Evolutionary conservation across 35 echinoderm and acorn worm species (phyloP).

Genomic region (Patiria miniata): DNA sequence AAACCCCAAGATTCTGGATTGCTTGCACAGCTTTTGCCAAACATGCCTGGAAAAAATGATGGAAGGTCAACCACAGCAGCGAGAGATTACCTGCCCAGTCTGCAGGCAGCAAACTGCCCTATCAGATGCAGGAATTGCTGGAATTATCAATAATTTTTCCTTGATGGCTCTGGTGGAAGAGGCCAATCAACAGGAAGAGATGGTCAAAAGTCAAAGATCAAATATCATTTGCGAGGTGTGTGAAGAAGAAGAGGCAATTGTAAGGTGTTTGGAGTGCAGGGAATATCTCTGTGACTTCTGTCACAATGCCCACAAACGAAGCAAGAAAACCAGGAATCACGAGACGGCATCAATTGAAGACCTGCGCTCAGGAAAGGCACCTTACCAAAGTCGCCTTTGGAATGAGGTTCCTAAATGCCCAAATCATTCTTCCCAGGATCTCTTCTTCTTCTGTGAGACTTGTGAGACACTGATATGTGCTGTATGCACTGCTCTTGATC

Average conservation of each 20-base stretch:
- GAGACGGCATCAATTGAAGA: not conserved
- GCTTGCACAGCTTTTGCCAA: not conserved
- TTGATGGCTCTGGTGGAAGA: not conserved
- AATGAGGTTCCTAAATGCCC: not conserved
- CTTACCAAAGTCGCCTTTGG: not conserved
- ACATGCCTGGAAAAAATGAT: not conserved
- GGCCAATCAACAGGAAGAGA: not conserved
- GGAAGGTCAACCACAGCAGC: not conserved
- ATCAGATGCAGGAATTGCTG: not conserved
- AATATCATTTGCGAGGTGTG: not conserved
- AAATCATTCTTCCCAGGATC: not conserved
- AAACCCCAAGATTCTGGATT: not conserved
- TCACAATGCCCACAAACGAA: not conserved
- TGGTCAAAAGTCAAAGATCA: not conserved
- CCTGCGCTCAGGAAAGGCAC: not conserved
- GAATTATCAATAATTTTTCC: not conserved
- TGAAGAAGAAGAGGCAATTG: not conserved
- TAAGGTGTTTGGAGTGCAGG: not conserved
- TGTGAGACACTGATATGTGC: not conserved
- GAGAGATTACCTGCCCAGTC: not conserved
- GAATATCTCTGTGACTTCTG: not conserved
- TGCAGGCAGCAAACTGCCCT: not conserved
- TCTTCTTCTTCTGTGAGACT: not conserved
- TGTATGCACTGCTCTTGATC: not conserved
- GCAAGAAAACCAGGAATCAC: constrained; percentile 13